Evolutionary conservation across 2,797 vertebrate genomes (phyloP).

Genomic region (Syngnathus acus): DNA sequence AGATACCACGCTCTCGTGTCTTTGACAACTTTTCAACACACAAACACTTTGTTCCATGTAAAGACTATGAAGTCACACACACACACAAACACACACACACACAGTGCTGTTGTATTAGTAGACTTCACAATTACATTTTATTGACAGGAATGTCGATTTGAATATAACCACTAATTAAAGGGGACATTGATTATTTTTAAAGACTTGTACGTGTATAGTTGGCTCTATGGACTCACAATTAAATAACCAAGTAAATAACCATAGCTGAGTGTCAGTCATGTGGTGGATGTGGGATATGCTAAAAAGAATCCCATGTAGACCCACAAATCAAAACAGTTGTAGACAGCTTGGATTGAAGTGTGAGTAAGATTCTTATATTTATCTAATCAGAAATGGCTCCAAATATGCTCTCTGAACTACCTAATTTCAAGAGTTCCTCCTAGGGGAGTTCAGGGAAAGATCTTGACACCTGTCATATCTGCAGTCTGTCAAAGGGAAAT

Average conservation of each 20-base stretch:
- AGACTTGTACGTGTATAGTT: background rate
- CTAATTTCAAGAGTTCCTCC: conserved; percentile 28
- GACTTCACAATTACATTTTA: background rate
- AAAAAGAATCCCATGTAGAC: background rate
- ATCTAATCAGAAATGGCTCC: conserved; percentile 1
- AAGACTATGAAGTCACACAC: background rate
- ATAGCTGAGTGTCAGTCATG: background rate
- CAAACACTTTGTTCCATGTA: conserved; percentile 17
- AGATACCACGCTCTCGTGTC: conserved; percentile 30
- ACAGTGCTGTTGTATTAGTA: background rate
- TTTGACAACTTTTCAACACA: conserved; percentile 37
- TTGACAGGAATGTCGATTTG: background rate
- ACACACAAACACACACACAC: background rate
- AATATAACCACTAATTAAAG: background rate
- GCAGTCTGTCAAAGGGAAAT: conserved; percentile 25
- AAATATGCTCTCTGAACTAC: conserved; percentile 46
- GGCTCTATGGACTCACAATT: background rate
- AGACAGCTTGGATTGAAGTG: background rate
- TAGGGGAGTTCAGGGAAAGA: conserved; percentile 16
- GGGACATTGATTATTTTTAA: background rate
- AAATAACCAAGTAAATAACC: no score
- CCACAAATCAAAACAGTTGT: background rate
- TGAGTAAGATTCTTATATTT: background rate
- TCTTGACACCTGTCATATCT: conserved; percentile 41
- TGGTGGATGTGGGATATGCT: background rate